Conservation (phyloP, 2,888 invertebrate genomes). For the Hyposoter dolosus region DNA sequence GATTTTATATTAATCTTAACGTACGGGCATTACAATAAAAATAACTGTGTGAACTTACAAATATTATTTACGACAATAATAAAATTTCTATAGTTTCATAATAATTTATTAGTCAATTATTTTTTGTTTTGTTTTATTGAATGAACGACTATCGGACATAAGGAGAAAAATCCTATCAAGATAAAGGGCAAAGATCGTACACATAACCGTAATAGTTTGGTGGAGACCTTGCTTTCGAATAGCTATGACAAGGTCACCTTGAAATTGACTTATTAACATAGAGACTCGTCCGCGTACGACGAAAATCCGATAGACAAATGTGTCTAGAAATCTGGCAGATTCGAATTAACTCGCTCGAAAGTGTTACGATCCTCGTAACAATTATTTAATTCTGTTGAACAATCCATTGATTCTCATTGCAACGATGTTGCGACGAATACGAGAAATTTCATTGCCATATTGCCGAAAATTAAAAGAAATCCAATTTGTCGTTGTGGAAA, state of each 20-base stretch:
- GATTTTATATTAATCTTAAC: too few relatives aligned
- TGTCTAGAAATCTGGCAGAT: slow-evolving; percentile 39
- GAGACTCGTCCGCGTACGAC: slow-evolving; percentile 13
- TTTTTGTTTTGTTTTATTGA: neutral
- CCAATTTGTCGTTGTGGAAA: neutral
- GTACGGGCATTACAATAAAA: too few relatives aligned
- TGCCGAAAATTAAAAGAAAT: neutral
- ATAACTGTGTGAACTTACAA: too few relatives aligned
- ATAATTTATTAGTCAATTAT: neutral
- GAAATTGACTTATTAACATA: slow-evolving; percentile 42
- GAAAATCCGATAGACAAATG: slow-evolving; percentile 1
- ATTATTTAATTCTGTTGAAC: neutral
- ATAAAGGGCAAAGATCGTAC: neutral
- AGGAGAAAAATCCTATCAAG: neutral
- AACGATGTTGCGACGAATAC: neutral
- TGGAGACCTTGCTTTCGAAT: slow-evolving; percentile 42
- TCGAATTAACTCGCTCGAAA: slow-evolving; percentile 31
- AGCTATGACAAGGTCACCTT: slow-evolving; percentile 17
- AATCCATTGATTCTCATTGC: neutral
- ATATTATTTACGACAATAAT: too few relatives aligned
- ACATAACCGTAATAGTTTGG: neutral
- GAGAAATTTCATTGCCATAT: neutral
- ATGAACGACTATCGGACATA: neutral
- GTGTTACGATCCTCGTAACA: neutral
- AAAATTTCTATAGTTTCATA: too few relatives aligned